A percentile compares a stretch with the other conserved stretches of the same genome.
phyloP scores from a whole-genome alignment of 2,797 vertebrate species.

The Erethizon dorsatum region DNA sequence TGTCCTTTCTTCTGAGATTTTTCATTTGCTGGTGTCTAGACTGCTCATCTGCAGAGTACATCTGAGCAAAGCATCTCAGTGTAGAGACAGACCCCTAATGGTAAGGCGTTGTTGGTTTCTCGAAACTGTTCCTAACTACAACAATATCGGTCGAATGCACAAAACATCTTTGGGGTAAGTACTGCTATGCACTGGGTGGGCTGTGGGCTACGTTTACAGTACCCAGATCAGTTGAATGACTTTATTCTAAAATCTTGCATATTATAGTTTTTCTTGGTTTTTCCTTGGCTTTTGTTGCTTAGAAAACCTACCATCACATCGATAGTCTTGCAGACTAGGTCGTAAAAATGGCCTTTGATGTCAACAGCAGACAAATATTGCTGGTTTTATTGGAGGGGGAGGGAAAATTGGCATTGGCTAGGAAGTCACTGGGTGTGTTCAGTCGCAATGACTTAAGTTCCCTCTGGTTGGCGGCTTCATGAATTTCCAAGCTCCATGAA shows the following conservation, averaged over 20 bases:
- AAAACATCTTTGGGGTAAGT: background rate
- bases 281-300: conserved; percentile 75
- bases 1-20: background rate
- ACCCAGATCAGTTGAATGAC: conserved; percentile 68
- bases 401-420: conserved; percentile 82
- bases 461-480: conserved; percentile 83
- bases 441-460: conserved; percentile 80
- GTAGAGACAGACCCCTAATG: background rate
- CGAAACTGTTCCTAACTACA: background rate
- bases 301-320: conserved; percentile 76
- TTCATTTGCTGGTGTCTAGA: background rate
- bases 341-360: conserved; percentile 89
- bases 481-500: conserved; percentile 88
- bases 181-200: too few species aligned
- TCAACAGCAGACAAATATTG: conserved; percentile 84
- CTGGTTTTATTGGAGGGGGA: conserved; percentile 85
- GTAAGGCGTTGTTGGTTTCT: background rate
- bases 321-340: conserved; percentile 79
- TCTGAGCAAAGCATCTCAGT: background rate
- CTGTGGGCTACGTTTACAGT: background rate
- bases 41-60: background rate
- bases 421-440: conserved; percentile 81
- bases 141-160: background rate
- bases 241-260: conserved; percentile 78
- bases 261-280: conserved; percentile 78